A percentile compares a stretch with the other conserved stretches of the same genome.
phyloP scores from a whole-genome alignment of 2,888 invertebrate genomes.

The Lepidonotus clava region DNA sequence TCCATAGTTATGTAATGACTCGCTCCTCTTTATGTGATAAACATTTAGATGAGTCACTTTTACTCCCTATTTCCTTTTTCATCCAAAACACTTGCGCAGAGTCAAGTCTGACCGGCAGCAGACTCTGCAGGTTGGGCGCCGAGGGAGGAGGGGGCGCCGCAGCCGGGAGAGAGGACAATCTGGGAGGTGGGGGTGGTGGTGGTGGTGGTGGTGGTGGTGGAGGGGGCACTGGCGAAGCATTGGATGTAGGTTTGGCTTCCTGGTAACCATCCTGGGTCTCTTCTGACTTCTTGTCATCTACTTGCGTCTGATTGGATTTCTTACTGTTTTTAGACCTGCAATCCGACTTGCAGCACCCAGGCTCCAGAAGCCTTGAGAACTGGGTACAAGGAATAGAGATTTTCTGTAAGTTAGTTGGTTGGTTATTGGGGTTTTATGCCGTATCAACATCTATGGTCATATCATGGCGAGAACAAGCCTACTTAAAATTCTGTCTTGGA shows the following conservation, averaged over 20 bases:
- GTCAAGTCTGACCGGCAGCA: constrained; percentile 3
- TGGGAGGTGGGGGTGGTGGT: not conserved
- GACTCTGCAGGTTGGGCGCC: not conserved
- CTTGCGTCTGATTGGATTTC: not conserved
- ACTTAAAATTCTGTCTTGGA: not conserved
- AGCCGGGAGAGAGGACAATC: not conserved
- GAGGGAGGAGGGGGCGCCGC: constrained; percentile 52
- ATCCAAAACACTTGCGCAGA: constrained; percentile 52
- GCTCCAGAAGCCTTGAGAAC: constrained; percentile 9
- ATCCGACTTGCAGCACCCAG: not conserved
- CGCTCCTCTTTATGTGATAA: too few species aligned
- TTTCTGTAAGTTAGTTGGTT: not conserved
- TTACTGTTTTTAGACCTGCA: not conserved
- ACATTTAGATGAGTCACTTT: too few species aligned
- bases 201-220: not conserved
- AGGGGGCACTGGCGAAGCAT: not conserved
- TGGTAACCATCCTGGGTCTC: not conserved
- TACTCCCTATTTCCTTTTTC: constrained; percentile 53
- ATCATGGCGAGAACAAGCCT: not conserved
- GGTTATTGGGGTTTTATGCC: not conserved
- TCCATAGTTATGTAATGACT: too few species aligned
- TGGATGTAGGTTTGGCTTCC: not conserved
- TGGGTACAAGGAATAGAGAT: not conserved
- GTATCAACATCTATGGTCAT: not conserved
- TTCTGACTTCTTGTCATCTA: not conserved